Evolutionary conservation across 2,888 invertebrate genomes (phyloP), one percentile per base, ranked within the genome.

Genomic region (Ceraclea dissimilis): DNA sequence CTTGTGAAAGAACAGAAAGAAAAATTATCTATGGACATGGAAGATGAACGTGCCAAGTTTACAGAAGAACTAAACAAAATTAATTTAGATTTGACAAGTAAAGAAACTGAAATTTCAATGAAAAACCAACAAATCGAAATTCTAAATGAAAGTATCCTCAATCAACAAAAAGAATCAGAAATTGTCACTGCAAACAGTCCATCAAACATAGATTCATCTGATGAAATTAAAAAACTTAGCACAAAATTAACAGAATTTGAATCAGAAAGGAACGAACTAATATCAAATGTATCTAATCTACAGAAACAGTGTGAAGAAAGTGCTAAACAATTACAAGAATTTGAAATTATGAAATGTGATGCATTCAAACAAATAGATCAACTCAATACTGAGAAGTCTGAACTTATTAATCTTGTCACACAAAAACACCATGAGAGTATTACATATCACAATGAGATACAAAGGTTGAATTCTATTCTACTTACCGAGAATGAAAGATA

Each of bases 391-490:
- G 84, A 86, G 64, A 84, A 87, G 66, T 80, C 82, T 46, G 83
- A 91, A 65, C 72, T 89, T n/a, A 81, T 86, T 16, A 82, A 80
- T 62, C 73, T 86, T 11, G 74, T 93, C 1, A 88, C 87, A 65
- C 76, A 84, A 56, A 94, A 94, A 71, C 93, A 94, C 66, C 82
- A 87, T 58, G 93, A 94, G 73, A 90, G 85, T 67, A 71, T 90
- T 22, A 83, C 86, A 60, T 94, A 93, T 69, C 91, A 94, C 66
- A 79, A 76, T 26, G 94, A 95, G 75, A 87, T 93, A 57, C 90
- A 93, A 68, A 79, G 90, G 22, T 70, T 94, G 46, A 83, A 84
- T 56, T 79, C 81, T 57, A 72, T 81, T 1, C 63, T 85, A 10
- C 66, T 78, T 5, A 62, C 65, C n/a, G 73, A 79, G 64, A 67